Evolutionary conservation across 1,140 invertebrate genomes (phyloP).

Genomic region (Colletes gigas): DNA sequence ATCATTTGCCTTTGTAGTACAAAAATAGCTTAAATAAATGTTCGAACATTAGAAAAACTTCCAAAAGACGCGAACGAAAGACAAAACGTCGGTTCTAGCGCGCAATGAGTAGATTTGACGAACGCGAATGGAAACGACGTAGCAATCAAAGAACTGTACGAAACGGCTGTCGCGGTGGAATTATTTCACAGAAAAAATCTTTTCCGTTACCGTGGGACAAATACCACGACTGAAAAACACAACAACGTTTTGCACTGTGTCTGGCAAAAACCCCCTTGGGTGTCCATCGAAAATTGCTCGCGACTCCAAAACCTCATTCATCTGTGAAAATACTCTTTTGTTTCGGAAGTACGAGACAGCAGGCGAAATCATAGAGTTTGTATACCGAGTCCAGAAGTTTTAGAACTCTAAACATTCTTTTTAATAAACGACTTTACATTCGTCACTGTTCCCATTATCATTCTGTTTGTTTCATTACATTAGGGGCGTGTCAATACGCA

Average conservation of each 20-base stretch:
- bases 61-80: conserved; percentile 19
- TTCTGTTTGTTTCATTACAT: too few species aligned
- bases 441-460: too few species aligned
- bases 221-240: not conserved
- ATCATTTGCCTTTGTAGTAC: too few species aligned
- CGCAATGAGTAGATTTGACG: not conserved
- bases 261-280: not conserved
- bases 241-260: not conserved
- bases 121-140: conserved; percentile 39
- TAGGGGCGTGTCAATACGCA: too few species aligned
- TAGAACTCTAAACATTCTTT: too few species aligned
- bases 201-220: not conserved
- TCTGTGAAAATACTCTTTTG: not conserved
- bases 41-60: too few species aligned
- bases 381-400: too few species aligned
- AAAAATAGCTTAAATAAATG: too few species aligned
- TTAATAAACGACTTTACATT: too few species aligned
- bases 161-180: conserved; percentile 3
- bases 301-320: not conserved
- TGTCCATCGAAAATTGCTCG: not conserved
- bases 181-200: conserved; percentile 6
- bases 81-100: not conserved
- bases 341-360: not conserved
- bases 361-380: not conserved
- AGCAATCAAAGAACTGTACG: conserved; percentile 15